A percentile compares a stretch with the other conserved stretches of the same genome.
phyloP scores from a whole-genome alignment of 2,797 vertebrate species.

The Neostethus bicornis region DNA sequence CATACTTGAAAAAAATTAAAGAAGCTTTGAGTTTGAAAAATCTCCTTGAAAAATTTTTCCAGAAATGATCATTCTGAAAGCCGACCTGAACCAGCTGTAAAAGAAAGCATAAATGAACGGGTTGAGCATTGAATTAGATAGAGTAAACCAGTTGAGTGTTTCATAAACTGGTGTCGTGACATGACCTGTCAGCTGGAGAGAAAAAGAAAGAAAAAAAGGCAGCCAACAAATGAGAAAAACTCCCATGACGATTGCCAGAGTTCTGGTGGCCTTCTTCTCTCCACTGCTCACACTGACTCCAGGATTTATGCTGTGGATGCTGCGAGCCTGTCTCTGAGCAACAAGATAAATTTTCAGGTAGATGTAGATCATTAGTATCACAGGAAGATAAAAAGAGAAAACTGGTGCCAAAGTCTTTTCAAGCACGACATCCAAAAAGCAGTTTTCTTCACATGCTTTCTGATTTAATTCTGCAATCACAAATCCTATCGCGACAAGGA shows the following conservation, averaged over 20 bases:
- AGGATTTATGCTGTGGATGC: no score
- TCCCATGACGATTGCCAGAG: constrained; percentile 66
- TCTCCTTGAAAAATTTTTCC: constrained; percentile 32
- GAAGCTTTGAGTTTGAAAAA: constrained; percentile 8
- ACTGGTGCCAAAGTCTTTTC: no score
- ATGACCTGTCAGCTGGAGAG: background rate
- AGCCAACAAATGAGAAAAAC: constrained; percentile 15
- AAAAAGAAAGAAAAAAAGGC: constrained; percentile 7
- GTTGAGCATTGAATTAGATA: constrained; percentile 67
- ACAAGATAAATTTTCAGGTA: no score
- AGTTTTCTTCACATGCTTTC: no score
- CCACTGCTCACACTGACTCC: constrained; percentile 39
- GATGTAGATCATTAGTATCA: no score
- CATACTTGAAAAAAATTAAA: background rate
- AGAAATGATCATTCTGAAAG: constrained; percentile 30
- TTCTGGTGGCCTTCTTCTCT: constrained; percentile 84
- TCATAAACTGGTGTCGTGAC: no score
- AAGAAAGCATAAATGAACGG: constrained; percentile 89
- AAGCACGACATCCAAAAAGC: no score
- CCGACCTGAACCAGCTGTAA: constrained; percentile 85
- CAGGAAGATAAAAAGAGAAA: no score
- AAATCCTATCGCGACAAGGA: no score
- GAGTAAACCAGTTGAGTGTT: no score
- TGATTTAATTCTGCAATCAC: no score
- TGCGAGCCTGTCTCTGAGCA: no score